Conservation (phyloP, 2,113 vertebrate genomes). For the Pteronura brasiliensis region DNA sequence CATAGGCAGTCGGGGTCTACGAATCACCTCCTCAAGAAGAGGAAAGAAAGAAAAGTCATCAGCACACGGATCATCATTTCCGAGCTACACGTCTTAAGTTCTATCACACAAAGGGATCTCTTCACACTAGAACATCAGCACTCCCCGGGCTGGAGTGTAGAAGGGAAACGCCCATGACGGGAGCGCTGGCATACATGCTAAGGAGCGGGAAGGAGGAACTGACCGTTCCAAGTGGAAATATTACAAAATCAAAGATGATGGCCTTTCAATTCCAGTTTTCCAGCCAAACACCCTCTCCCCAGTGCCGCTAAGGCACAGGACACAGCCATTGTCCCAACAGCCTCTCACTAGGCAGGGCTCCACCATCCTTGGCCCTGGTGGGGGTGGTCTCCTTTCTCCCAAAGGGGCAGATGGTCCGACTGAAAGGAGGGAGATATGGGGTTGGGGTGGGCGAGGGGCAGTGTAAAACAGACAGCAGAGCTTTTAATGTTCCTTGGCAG, state of each 20-base stretch:
- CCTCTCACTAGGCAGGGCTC: not conserved
- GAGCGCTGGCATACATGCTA: slow-evolving; percentile 65
- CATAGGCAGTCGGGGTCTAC: slow-evolving; percentile 82
- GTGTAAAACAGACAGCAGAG: not conserved
- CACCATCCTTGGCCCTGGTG: not conserved
- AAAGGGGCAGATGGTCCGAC: not conserved
- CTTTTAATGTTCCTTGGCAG: not conserved
- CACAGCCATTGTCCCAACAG: not conserved
- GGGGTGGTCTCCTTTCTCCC: not conserved
- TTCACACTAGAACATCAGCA: slow-evolving; percentile 58
- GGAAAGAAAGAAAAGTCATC: slow-evolving; percentile 79
- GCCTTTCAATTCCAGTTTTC: not conserved
- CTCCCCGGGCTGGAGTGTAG: slow-evolving; percentile 30
- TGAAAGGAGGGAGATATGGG: not conserved
- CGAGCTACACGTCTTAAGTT: slow-evolving; percentile 68
- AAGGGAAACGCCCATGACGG: slow-evolving; percentile 64
- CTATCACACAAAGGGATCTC: slow-evolving; percentile 69
- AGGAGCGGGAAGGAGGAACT: not conserved
- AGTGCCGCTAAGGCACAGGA: not conserved
- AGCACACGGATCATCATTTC: slow-evolving; percentile 49
- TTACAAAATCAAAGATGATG: slow-evolving; percentile 58
- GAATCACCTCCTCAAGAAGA: slow-evolving; percentile 79
- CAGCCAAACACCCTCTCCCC: not conserved
- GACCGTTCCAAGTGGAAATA: slow-evolving; percentile 2
- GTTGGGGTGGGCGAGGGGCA: not conserved